Conservation (phyloP, 2,797 vertebrate species). For the Capromys pilorides region DNA sequence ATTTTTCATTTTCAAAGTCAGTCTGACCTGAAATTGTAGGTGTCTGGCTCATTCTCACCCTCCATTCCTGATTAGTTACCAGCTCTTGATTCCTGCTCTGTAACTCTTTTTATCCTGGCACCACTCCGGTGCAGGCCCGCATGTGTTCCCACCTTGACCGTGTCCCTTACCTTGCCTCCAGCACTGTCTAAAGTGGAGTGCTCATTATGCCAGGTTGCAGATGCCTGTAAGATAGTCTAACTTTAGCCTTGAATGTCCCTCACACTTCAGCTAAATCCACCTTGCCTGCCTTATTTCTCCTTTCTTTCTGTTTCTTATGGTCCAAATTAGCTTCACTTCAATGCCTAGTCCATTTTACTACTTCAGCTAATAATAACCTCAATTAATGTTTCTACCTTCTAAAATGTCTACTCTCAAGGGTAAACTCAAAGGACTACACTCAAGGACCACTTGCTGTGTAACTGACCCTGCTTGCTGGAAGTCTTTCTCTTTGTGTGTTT, state of each 20-base stretch:
- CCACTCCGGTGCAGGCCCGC: background rate
- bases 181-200: background rate
- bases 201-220: background rate
- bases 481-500: no score
- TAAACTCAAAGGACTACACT: conserved; percentile 6
- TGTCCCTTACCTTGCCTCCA: background rate
- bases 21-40: background rate
- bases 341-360: background rate
- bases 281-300: background rate
- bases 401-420: background rate
- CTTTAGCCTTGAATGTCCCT: background rate
- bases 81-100: background rate
- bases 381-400: background rate
- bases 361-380: background rate
- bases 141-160: background rate
- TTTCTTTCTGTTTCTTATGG: background rate
- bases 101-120: background rate
- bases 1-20: background rate
- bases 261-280: background rate
- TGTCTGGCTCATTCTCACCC: background rate
- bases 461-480: background rate
- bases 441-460: background rate
- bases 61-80: background rate
- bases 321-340: background rate
- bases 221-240: background rate